These are phyloP conservation scores for Aspidiotus destructor DNA, from an alignment of 2,888 invertebrate species.

Conservation along the genomic window DNA sequence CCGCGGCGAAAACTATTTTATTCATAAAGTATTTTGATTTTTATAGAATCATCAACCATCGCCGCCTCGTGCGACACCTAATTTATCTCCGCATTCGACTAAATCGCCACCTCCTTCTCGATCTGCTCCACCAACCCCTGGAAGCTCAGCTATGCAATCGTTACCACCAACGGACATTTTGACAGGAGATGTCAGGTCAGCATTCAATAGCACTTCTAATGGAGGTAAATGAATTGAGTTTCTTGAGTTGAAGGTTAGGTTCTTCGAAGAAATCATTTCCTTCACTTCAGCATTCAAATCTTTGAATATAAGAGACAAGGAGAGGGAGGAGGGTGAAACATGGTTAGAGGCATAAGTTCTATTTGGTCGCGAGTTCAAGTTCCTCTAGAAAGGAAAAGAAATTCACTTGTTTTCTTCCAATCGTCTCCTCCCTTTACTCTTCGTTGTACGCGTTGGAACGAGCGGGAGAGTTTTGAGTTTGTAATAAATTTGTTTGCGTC, in stretches of 20 bases:
- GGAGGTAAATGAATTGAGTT: constrained; percentile 5
- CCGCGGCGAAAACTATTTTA: background rate
- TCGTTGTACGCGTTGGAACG: no score
- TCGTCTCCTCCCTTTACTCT: no score
- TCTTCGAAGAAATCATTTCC: no score
- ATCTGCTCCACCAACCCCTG: constrained; percentile 47
- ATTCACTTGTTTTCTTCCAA: no score
- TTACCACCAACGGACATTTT: constrained; percentile 43
- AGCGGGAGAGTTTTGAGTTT: no score
- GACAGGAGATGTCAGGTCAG: constrained; percentile 51
- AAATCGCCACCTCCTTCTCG: constrained; percentile 68
- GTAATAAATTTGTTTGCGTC: no score
- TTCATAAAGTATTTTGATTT: background rate
- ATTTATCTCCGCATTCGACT: constrained; percentile 75
- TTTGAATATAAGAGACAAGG: background rate
- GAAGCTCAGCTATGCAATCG: constrained; percentile 45
- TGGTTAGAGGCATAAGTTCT: no score
- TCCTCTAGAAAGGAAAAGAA: no score
- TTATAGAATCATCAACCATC: constrained; percentile 71
- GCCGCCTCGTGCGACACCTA: constrained; percentile 68
- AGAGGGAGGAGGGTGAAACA: no score
- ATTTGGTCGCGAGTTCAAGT: no score
- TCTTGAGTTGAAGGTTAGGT: background rate
- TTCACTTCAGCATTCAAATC: background rate
- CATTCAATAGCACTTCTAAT: constrained; percentile 42